phyloP scores from a whole-genome alignment of 37 sponge, comb jelly and placozoan genomes.

The Spongilla lacustris region DNA sequence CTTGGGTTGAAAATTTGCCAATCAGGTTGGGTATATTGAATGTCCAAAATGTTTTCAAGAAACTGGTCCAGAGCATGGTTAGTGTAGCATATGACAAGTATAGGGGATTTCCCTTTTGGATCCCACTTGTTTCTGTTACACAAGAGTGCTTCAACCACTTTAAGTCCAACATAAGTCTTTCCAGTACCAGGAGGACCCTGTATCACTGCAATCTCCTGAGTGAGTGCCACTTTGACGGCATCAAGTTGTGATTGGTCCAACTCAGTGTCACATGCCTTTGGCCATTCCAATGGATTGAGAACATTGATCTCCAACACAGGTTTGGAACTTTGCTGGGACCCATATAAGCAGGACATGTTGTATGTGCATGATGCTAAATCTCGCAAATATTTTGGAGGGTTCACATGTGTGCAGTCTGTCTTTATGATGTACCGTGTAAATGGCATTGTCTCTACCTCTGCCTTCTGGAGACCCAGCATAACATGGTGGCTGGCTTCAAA shows the following conservation, averaged over 20 bases:
- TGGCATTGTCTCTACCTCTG: conserved; percentile 82
- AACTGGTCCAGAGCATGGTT: conserved; percentile 99
- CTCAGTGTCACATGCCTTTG: conserved; percentile 7
- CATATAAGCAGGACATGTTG: conserved; percentile 36
- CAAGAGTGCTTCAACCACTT: conserved; percentile 73
- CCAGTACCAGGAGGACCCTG: conserved; percentile 99
- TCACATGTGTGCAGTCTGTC: conserved; percentile 21
- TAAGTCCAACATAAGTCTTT: conserved; percentile 91
- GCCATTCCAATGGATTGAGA: conserved; percentile 31
- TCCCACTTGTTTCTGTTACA: conserved; percentile 60
- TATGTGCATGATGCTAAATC: neutral
- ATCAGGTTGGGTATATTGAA: neutral
- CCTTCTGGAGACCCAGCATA: conserved; percentile 62
- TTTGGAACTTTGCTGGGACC: neutral
- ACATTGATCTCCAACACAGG: conserved; percentile 6
- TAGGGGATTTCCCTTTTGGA: conserved; percentile 50
- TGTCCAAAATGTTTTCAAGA: conserved; percentile 61
- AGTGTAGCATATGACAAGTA: conserved; percentile 89
- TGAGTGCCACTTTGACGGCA: conserved; percentile 76
- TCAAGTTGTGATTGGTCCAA: conserved; percentile 74
- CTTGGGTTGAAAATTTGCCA: too few relatives aligned
- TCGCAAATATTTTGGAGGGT: conserved; percentile 34
- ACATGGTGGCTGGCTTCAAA: conserved; percentile 87
- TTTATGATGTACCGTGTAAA: conserved; percentile 69
- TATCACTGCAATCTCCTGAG: conserved; percentile 85